Percentiles rank a stretch among this genome's conserved stretches.
These are phyloP conservation scores for Coptotermes formosanus DNA, from an alignment of 1,140 invertebrate genomes.

Conservation along the genomic window DNA sequence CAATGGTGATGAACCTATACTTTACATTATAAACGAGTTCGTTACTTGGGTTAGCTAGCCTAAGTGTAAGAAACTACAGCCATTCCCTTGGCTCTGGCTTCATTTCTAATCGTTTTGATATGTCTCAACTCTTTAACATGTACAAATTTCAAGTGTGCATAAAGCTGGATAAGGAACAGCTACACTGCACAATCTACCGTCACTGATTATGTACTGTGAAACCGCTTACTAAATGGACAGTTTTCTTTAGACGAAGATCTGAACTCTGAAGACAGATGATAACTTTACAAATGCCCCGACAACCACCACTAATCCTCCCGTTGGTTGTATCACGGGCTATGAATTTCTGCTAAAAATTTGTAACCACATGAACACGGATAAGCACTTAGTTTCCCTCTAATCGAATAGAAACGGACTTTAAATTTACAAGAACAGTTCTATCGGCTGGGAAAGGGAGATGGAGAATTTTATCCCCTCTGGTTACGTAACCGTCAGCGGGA, in stretches of 20 bases:
- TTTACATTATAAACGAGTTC: no score
- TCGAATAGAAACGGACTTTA: slow-evolving; percentile 15
- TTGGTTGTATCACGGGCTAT: neutral
- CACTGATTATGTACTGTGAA: neutral
- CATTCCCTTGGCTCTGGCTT: no score
- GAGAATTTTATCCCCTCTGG: neutral
- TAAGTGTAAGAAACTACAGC: no score
- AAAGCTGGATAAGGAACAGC: no score
- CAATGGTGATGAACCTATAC: no score
- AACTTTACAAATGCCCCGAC: neutral
- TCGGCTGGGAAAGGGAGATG: neutral
- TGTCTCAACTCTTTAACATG: no score
- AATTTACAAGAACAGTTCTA: neutral
- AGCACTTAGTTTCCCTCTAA: slow-evolving; percentile 11
- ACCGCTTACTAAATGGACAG: neutral
- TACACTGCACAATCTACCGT: neutral
- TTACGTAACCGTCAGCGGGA: neutral
- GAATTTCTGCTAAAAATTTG: neutral
- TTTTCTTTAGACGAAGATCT: neutral
- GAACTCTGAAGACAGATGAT: neutral
- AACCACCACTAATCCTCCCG: neutral
- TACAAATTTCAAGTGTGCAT: no score
- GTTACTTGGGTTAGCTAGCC: no score
- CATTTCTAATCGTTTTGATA: no score
- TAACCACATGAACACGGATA: neutral